phyloP scores from a whole-genome alignment of 2,113 vertebrate species.

The Athene cunicularia region DNA sequence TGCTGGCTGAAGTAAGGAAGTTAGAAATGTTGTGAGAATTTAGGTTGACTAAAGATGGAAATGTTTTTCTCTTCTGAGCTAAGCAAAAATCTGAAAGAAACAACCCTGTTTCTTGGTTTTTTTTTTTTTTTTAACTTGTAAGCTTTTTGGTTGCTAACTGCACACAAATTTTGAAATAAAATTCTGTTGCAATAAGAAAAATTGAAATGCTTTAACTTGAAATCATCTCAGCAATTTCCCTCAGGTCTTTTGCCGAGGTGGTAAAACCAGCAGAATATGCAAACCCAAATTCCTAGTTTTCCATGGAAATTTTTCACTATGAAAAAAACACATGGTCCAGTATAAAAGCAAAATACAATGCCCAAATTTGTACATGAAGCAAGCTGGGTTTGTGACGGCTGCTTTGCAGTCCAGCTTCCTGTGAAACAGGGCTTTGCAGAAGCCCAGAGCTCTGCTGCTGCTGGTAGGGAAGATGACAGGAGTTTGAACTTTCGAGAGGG shows the following conservation, averaged over 20 bases:
- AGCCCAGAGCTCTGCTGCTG: not conserved
- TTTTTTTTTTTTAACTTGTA: not conserved
- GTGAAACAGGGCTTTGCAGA: not conserved
- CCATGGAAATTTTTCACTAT: not conserved
- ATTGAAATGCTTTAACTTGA: not conserved
- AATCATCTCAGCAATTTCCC: slow-evolving; percentile 31
- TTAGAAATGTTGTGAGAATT: not conserved
- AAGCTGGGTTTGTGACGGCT: not conserved
- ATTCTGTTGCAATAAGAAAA: slow-evolving; percentile 19
- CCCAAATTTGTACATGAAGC: not conserved
- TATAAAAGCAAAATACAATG: not conserved
- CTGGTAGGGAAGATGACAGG: not conserved
- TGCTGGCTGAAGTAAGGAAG: not conserved
- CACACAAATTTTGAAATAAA: slow-evolving; percentile 5
- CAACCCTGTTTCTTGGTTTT: not conserved
- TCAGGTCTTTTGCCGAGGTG: not conserved
- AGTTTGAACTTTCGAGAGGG: slow-evolving; percentile 62
- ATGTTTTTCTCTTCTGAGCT: not conserved
- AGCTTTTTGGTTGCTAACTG: not conserved
- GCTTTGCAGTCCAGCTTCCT: not conserved
- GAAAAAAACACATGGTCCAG: not conserved
- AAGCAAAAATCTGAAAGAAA: not conserved
- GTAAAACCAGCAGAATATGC: not conserved
- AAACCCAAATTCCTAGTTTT: not conserved
- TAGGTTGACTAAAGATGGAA: slow-evolving; percentile 16